Evolutionary conservation across 1,140 invertebrate species (phyloP), one percentile per base, ranked within the genome.

Genomic region (Neotoxoptera formosana): DNA sequence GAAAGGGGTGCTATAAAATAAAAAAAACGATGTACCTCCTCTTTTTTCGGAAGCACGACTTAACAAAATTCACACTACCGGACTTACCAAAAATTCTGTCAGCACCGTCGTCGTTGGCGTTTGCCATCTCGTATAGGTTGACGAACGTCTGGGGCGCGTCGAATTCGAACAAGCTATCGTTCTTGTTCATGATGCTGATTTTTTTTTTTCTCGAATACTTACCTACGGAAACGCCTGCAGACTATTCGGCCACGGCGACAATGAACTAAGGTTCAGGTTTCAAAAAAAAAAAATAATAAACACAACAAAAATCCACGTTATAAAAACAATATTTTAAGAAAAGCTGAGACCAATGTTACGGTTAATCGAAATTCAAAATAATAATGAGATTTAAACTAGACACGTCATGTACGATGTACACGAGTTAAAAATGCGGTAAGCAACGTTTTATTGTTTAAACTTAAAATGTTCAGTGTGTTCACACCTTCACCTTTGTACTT

Each of bases 81-180:
- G 14, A 41, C 81, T 53, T 93, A 93, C 91, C 91, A 36, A 93
- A 93, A 93, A 56, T 86, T 23, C 84, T 36, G 20, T 93, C 91
- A 17, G 48, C 91, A 17, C 81, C 91, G 34, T 93, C 81, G 17
- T 93, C 48, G 8, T 53, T 41, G 2, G 81, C 36, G 14, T 56
- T 93, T 51, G 91, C 81, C 23, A 93, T 56, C 25, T 93, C 91
- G 14, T 56, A 86, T 8, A 93, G 41, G 11, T 86, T 93, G 11
- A 23, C 48, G 34, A 84, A 41, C 21, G 91, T 93, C 9, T 25
- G 56, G 23, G 91, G 91, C 2, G 91, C 91, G 11, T 93, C 48
- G 20, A 86, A 93, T 56, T 93, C 91, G 23, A 93, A 93, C 14
- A 84, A 30, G 17, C 41, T n/a, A 25, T 93, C 76, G 48, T 86